Conservation (phyloP, 2,113 vertebrate genomes). For the Brachyhypopomus occidentalis region DNA sequence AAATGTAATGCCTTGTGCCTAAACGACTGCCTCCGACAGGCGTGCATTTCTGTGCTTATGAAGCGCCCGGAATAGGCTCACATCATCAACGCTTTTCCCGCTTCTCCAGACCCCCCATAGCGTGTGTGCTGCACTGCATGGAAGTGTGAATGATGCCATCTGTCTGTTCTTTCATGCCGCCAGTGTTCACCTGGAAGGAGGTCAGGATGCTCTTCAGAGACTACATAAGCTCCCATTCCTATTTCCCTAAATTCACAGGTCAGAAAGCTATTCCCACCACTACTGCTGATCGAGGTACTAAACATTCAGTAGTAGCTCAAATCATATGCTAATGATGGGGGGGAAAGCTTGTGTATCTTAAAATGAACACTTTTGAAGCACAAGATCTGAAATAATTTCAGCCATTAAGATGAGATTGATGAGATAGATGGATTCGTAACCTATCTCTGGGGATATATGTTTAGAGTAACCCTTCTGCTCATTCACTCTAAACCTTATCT, state of each 20-base stretch:
- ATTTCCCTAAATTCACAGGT: neutral
- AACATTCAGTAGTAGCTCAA: conserved; percentile 10
- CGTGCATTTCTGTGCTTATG: neutral
- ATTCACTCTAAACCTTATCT: too few relatives aligned
- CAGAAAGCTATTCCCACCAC: neutral
- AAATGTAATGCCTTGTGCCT: neutral
- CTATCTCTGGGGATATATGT: too few relatives aligned
- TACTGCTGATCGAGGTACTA: neutral
- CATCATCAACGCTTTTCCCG: neutral
- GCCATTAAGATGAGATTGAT: too few relatives aligned
- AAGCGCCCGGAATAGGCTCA: neutral
- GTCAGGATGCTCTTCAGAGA: conserved; percentile 10
- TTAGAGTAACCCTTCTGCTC: too few relatives aligned
- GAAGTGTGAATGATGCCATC: conserved; percentile 33
- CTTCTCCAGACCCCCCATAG: neutral
- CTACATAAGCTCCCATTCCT: neutral
- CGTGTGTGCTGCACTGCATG: neutral
- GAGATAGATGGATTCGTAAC: too few relatives aligned
- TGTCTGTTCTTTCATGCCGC: neutral
- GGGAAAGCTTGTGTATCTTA: too few relatives aligned
- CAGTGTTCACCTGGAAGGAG: conserved; percentile 6
- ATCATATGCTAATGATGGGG: too few relatives aligned
- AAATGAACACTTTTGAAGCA: too few relatives aligned
- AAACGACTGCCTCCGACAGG: neutral
- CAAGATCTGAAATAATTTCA: too few relatives aligned